Conservation (phyloP, 2,888 invertebrate genomes). For the Eueremaeus valkanovi region DNA sequence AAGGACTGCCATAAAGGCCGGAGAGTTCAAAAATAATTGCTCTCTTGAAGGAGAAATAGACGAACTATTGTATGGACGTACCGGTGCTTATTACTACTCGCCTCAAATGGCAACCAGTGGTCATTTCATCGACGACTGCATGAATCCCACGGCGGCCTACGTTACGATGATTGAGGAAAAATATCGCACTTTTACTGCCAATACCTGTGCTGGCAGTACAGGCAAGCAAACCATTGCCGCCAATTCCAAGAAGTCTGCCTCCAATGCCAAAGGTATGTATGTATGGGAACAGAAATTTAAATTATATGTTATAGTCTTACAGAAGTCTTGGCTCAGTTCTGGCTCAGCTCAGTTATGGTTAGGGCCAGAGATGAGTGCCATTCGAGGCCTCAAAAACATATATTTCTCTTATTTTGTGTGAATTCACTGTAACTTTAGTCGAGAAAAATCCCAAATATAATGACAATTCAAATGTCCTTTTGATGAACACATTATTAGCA, state of each 20-base stretch:
- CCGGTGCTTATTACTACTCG: constrained; percentile 12
- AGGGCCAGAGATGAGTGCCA: not conserved
- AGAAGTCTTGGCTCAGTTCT: not conserved
- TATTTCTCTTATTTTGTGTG: too few relatives aligned
- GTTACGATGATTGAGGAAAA: constrained; percentile 48
- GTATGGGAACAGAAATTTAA: not conserved
- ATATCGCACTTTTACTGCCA: constrained; percentile 41
- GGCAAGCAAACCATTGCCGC: not conserved
- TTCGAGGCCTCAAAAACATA: not conserved
- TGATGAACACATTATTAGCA: too few relatives aligned
- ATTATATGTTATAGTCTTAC: constrained; percentile 25
- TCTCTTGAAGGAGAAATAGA: constrained; percentile 50
- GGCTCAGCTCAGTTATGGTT: not conserved
- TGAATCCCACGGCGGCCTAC: constrained; percentile 39
- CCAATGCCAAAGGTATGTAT: constrained; percentile 4
- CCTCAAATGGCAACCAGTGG: not conserved
- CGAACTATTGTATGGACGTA: constrained; percentile 49
- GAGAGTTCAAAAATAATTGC: constrained; percentile 40
- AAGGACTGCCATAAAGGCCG: constrained; percentile 45
- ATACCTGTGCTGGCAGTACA: not conserved
- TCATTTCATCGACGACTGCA: not conserved
- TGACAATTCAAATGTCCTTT: too few relatives aligned
- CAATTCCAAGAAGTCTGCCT: not conserved
- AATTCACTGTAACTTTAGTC: too few relatives aligned
- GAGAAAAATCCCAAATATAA: too few relatives aligned